Conservation (phyloP, 2,113 vertebrate genomes). For the Okapia johnstoni region DNA sequence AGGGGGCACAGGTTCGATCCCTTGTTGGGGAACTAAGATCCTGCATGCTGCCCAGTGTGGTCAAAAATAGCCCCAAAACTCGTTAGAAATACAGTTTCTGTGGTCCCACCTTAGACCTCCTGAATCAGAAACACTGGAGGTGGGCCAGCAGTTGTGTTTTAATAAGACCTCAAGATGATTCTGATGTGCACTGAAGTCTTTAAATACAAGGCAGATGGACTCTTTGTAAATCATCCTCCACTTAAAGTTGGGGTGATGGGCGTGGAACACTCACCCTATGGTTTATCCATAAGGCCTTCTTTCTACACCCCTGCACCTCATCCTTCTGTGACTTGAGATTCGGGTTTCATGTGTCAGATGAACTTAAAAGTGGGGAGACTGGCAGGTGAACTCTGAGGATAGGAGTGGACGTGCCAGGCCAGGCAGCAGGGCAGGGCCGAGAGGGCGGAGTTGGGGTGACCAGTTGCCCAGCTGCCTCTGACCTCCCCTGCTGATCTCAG, state of each 20-base stretch:
- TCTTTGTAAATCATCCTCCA: not conserved
- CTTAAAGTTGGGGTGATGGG: not conserved
- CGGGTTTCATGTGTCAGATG: not conserved
- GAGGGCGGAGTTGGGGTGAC: accelerated
- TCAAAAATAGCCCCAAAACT: not conserved
- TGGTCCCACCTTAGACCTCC: not conserved
- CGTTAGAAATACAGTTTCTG: not conserved
- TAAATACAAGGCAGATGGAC: not conserved
- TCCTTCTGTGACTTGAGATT: not conserved
- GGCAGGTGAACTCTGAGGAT: not conserved
- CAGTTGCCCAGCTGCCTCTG: not conserved
- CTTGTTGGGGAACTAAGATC: not conserved
- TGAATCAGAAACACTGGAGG: not conserved
- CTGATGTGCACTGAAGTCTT: accelerated
- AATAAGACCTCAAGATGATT: not conserved
- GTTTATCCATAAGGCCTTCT: not conserved
- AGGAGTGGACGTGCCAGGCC: accelerated
- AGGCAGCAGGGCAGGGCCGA: not conserved
- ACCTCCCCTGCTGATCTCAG: not conserved
- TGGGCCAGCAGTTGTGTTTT: not conserved
- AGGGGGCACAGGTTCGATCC: not conserved
- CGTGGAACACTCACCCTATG: not conserved
- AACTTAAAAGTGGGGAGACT: not conserved
- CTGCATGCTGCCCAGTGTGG: not conserved
- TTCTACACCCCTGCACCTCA: not conserved